Percentiles rank a stretch among this genome's conserved stretches.
These are phyloP conservation scores for Nycticryphes semicollaris DNA, from an alignment of 2,113 vertebrate species.

Conservation along the genomic window DNA sequence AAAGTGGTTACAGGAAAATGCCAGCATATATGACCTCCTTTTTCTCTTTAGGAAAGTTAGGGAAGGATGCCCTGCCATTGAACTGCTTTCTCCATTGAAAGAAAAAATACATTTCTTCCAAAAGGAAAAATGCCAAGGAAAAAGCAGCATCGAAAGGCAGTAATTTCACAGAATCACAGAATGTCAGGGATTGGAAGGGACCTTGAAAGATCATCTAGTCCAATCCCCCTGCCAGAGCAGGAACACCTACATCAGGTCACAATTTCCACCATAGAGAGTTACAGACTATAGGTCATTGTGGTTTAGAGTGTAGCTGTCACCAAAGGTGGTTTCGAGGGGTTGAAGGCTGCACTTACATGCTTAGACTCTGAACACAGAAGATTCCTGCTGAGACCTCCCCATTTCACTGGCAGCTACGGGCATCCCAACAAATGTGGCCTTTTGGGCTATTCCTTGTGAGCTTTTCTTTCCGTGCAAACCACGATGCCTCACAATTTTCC, in stretches of 20 bases:
- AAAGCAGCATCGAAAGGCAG: not conserved
- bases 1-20: not conserved
- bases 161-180: too few species aligned
- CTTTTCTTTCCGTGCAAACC: not conserved
- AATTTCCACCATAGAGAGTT: not conserved
- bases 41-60: not conserved
- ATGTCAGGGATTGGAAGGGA: too few species aligned
- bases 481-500: not conserved
- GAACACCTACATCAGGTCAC: too few species aligned
- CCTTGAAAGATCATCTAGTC: too few species aligned
- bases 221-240: too few species aligned
- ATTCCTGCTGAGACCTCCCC: not conserved
- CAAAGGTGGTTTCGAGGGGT: not conserved
- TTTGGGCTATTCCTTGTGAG: not conserved
- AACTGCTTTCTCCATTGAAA: not conserved
- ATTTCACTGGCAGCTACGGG: fast-evolving
- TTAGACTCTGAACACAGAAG: not conserved
- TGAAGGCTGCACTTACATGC: too few species aligned
- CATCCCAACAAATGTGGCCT: not conserved
- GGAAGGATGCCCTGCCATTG: not conserved
- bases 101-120: not conserved
- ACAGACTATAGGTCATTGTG: not conserved
- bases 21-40: not conserved
- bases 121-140: not conserved
- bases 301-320: not conserved